Evolutionary conservation across 2,113 vertebrate genomes (phyloP), one percentile per base, ranked within the genome.

Genomic region (Pachyramphus minor): DNA sequence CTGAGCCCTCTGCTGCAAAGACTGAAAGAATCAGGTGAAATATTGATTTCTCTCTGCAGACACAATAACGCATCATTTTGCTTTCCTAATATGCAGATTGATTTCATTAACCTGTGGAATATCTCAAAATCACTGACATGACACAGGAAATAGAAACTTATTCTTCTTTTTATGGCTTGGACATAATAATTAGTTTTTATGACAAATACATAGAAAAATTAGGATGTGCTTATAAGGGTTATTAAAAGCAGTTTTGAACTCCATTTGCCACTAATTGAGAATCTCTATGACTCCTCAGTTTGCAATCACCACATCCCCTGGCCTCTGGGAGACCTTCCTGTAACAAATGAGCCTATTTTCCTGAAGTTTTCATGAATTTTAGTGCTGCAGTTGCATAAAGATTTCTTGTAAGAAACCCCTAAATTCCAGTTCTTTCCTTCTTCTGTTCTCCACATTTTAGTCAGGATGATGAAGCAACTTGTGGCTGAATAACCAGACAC

Each of bases 161-260:
- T 77, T 95, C 95, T 64, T 86, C 86, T 84, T 71, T 90, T 93
- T 76, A 62, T 42, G 58, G 78, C 92, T 87, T 59, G 93, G 95
- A 87, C 30, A 41, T 76, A 49, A 82, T 75, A 77, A 95, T 94
- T 77, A 50, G 72, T 44, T 92, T 66, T 83, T 73, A 66, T 86
- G 89, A 86, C 63, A 92, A 89, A 86, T 53, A 79, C 30, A 62
- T 19, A 3, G 31, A 49, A 80, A 90, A 89, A 91, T 84, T 80
- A 77, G 68, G 33, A 86, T 23, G 80, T 74, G 68, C 63, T 84
- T 31, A 49, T 28, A 68, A 80, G 45, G 63, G 89, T 89, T 74
- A 89, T 73, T 84, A 73, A 84, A 91, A 67, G 18, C 68, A 69
- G 87, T 2, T 68, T 66, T 58, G 87, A 88, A 78, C 76, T 92